Percentiles rank a stretch among this genome's conserved stretches.
Conservation (phyloP, 2,888 invertebrate species). For the Apotomis capreana region DNA sequence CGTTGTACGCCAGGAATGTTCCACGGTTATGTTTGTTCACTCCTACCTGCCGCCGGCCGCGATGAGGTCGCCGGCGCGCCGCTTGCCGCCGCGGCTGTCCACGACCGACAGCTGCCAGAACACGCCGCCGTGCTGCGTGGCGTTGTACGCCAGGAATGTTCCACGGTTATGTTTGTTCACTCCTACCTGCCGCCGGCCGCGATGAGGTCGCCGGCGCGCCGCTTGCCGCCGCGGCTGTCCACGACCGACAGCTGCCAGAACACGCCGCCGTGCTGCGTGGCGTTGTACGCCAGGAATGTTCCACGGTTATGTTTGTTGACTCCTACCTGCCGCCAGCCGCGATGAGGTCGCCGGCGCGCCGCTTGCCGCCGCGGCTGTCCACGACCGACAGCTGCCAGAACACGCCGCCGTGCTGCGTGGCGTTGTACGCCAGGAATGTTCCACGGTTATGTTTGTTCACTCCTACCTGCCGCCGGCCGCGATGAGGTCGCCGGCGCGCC, state of each 20-base stretch:
- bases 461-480: conserved; percentile 91
- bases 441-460: too few species aligned
- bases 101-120: conserved; percentile 82
- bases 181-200: conserved; percentile 91
- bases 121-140: conserved; percentile 73
- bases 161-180: too few species aligned
- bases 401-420: conserved; percentile 73
- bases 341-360: conserved; percentile 86
- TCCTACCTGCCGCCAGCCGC: conserved; percentile 91
- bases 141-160: too few species aligned
- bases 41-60: conserved; percentile 94
- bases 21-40: too few species aligned
- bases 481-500: conserved; percentile 86
- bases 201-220: conserved; percentile 86
- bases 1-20: too few species aligned
- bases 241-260: conserved; percentile 82
- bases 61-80: conserved; percentile 86
- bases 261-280: conserved; percentile 73
- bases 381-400: conserved; percentile 82
- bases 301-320: too few species aligned
- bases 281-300: too few species aligned
- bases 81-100: conserved; percentile 59
- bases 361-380: conserved; percentile 59
- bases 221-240: conserved; percentile 59
- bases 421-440: too few species aligned